Percentiles rank a stretch among this genome's conserved stretches.
These are phyloP conservation scores for Corvus cornix DNA, from an alignment of 2,113 vertebrate genomes.

Conservation along the genomic window DNA sequence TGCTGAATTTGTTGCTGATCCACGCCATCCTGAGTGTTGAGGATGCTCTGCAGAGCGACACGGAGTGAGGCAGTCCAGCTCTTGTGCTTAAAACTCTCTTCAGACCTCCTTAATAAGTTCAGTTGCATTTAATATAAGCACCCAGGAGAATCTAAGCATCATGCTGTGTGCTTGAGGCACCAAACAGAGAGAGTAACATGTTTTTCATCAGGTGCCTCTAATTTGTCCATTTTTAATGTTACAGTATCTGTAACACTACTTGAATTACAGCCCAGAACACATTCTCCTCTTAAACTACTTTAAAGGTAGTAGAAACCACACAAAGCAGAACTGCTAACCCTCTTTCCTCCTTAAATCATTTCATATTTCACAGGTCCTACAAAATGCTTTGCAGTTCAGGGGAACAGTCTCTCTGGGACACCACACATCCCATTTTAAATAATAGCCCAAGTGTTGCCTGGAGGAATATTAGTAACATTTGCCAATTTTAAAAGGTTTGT, in stretches of 20 bases:
- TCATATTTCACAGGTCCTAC: slow-evolving; percentile 11
- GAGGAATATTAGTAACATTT: slow-evolving; percentile 45
- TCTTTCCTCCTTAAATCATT: slow-evolving; percentile 49
- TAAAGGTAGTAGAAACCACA: slow-evolving; percentile 42
- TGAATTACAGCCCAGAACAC: slow-evolving; percentile 25
- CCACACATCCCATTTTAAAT: slow-evolving; percentile 41
- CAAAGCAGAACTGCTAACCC: slow-evolving; percentile 4
- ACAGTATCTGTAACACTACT: background rate
- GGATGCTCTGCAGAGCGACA: background rate
- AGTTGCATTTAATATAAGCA: background rate
- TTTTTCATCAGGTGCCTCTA: slow-evolving; percentile 8
- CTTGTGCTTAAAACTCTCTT: background rate
- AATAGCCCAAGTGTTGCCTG: slow-evolving; percentile 43
- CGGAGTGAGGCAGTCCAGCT: background rate
- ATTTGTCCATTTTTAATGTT: slow-evolving; percentile 2
- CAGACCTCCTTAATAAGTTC: background rate
- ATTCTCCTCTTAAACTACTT: background rate
- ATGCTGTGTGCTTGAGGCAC: background rate
- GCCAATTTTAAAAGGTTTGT: slow-evolving; percentile 45
- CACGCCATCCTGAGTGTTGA: background rate
- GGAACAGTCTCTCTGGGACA: slow-evolving; percentile 36
- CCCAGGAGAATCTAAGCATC: background rate
- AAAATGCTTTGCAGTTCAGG: slow-evolving; percentile 39
- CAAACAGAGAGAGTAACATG: background rate
- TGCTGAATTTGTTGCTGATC: background rate